Evolutionary conservation across 2,113 vertebrate species (phyloP).

Genomic region (Cichladusa arquata): DNA sequence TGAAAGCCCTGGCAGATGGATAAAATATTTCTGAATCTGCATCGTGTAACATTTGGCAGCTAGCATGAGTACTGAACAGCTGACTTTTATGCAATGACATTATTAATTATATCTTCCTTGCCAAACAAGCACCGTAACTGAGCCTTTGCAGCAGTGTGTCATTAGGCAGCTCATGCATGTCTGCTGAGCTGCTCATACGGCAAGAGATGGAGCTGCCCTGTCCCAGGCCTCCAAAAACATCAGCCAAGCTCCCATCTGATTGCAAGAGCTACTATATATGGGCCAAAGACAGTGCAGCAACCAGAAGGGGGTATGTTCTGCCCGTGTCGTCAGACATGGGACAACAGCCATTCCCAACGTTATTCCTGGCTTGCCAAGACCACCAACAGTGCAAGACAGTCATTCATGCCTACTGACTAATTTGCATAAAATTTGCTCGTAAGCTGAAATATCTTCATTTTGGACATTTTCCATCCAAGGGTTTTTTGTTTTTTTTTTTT

Average conservation of each 20-base stretch:
- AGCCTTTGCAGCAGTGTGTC: slow-evolving; percentile 46
- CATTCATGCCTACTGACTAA: neutral
- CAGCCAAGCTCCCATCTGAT: slow-evolving; percentile 51
- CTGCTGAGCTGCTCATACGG: neutral
- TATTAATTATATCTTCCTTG: slow-evolving; percentile 54
- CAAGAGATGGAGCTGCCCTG: neutral
- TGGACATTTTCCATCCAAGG: neutral
- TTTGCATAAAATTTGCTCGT: neutral
- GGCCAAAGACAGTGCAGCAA: neutral
- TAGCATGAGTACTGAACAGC: slow-evolving; percentile 70
- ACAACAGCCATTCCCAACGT: neutral
- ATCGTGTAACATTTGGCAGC: slow-evolving; percentile 62
- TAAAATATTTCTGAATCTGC: slow-evolving; percentile 69
- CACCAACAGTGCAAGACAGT: neutral
- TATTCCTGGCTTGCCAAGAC: neutral
- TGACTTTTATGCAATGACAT: slow-evolving; percentile 73
- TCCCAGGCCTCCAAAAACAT: slow-evolving; percentile 20
- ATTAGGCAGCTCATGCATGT: slow-evolving; percentile 29
- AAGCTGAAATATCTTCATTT: neutral
- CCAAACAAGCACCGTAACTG: slow-evolving; percentile 34
- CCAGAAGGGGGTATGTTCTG: neutral
- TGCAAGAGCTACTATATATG: slow-evolving; percentile 6
- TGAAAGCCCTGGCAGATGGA: slow-evolving; percentile 67
- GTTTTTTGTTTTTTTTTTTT: neutral
- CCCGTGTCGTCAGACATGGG: neutral